phyloP scores from a whole-genome alignment of 2,797 vertebrate genomes.

The Lagocephalus sceleratus region DNA sequence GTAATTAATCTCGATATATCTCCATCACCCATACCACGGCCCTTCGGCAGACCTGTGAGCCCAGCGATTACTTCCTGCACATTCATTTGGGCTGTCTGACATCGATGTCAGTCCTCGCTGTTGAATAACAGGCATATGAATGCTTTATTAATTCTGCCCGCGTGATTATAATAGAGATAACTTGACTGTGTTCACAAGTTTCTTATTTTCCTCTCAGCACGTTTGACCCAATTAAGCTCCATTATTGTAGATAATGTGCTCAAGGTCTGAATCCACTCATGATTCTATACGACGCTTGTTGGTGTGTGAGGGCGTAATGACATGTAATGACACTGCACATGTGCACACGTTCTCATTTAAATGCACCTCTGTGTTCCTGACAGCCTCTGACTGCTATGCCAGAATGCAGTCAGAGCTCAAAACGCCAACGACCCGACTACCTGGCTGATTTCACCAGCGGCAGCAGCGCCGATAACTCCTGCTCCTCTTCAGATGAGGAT shows the following conservation, averaged over 20 bases:
- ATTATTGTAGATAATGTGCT: background rate
- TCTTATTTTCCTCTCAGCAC: background rate
- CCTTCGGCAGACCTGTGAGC: slow-evolving; percentile 57
- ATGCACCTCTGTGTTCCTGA: slow-evolving; percentile 27
- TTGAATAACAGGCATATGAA: slow-evolving; percentile 69
- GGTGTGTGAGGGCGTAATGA: slow-evolving; percentile 47
- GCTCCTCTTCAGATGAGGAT: slow-evolving; percentile 80
- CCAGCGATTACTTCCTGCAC: slow-evolving; percentile 70
- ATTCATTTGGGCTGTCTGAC: slow-evolving; percentile 65
- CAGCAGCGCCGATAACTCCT: slow-evolving; percentile 82
- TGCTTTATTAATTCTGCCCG: slow-evolving; percentile 69
- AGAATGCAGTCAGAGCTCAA: slow-evolving; percentile 81
- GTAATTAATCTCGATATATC: slow-evolving; percentile 60
- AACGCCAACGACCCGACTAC: slow-evolving; percentile 76
- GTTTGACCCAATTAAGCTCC: background rate
- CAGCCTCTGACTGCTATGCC: slow-evolving; percentile 92
- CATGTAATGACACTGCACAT: slow-evolving; percentile 10
- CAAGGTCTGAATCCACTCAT: background rate
- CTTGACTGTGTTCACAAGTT: background rate
- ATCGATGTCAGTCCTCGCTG: slow-evolving; percentile 55
- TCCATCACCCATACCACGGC: slow-evolving; percentile 43
- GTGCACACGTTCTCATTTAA: slow-evolving; percentile 2
- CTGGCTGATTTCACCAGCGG: slow-evolving; percentile 79
- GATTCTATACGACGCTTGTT: slow-evolving; percentile 2
- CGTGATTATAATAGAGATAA: slow-evolving; percentile 44